Base-by-base conservation (phyloP, 2,888 invertebrate species). In the Anarsia innoxiella region DNA sequence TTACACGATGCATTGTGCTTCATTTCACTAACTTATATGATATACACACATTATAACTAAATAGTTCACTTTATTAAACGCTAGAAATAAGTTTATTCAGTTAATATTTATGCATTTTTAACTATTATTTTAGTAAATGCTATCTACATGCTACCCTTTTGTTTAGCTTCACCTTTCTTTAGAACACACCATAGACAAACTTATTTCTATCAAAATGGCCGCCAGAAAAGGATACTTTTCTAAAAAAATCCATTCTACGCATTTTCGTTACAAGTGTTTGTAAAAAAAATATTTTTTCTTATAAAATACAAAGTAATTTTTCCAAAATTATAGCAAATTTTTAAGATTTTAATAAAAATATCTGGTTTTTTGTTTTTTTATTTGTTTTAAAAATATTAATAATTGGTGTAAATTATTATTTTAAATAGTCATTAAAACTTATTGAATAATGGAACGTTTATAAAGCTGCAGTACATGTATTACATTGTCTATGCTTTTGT, bases 161-260 rank as follows among this genome's bases (percentile, higher is more conserved):
- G 84, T 84, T 84, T 84, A 84, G 84, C 84, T 84, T 84, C 84
- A 71, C 83, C 84, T 82, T 84, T 83, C 84, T 82, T 84, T 80
- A 62, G 72, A 59, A 69, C 56, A 45, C 45, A 63, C 66, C 82
- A 84, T 78, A 83, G 73, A 84, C 72, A 75, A 76, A 48, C 39
- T 46, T 27, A 46, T 59, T 54, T 82, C 78, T 80, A 76, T 76
- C 33, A 82, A 83, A 78, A 83, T 83, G 83, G 83, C 77, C 70
- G 77, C 78, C 77, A 74, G 73, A 70, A 71, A 54, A 66, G 59
- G 51, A 67, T 52, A 63, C 70, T 69, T 68, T 62, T 46, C 23
- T 39, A 12, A 15, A 40, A 47, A 52, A 44, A 45, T 63, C 53
- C 66, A 40, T 51, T 59, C 23, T 28, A 66, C 42, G 55, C 59